A percentile compares a stretch with the other conserved stretches of the same genome.
phyloP scores from a whole-genome alignment of 2,888 invertebrate genomes.

The Lysandra coridon region DNA sequence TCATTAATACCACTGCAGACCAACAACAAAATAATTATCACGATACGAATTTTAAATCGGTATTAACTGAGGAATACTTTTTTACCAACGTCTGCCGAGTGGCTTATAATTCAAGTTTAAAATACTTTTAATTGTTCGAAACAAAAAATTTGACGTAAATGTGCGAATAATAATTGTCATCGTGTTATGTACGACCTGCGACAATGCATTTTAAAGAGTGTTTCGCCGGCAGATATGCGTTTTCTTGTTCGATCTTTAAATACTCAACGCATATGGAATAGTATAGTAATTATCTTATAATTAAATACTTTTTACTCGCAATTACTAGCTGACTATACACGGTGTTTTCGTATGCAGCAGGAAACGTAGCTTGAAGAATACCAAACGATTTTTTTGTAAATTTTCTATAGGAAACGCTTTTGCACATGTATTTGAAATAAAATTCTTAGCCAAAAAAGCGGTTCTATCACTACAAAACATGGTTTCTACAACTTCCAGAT shows the following conservation, averaged over 20 bases:
- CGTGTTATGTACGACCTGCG: conserved; percentile 15
- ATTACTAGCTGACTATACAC: neutral
- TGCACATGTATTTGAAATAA: too few relatives aligned
- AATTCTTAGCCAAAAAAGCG: too few relatives aligned
- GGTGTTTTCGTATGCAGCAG: neutral
- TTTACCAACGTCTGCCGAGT: neutral
- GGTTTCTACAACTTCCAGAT: too few relatives aligned
- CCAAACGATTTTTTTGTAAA: neutral
- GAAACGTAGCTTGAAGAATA: neutral
- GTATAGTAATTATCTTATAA: conserved; percentile 21
- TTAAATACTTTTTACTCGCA: conserved; percentile 1
- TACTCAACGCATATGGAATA: conserved; percentile 15
- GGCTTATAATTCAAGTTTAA: conserved; percentile 16
- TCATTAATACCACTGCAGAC: too few relatives aligned
- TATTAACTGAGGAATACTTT: neutral
- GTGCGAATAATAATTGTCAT: conserved; percentile 18
- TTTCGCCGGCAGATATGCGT: neutral
- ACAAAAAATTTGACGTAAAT: conserved; percentile 15
- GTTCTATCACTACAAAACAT: too few relatives aligned
- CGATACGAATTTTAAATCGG: neutral
- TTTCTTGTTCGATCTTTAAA: conserved; percentile 1
- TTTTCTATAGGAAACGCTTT: too few relatives aligned
- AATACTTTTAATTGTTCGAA: neutral
- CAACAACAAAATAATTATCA: too few relatives aligned
- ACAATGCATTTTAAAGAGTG: conserved; percentile 22